These are phyloP conservation scores for Ictalurus punctatus DNA, from an alignment of 2,113 vertebrate species.

Conservation along the genomic window DNA sequence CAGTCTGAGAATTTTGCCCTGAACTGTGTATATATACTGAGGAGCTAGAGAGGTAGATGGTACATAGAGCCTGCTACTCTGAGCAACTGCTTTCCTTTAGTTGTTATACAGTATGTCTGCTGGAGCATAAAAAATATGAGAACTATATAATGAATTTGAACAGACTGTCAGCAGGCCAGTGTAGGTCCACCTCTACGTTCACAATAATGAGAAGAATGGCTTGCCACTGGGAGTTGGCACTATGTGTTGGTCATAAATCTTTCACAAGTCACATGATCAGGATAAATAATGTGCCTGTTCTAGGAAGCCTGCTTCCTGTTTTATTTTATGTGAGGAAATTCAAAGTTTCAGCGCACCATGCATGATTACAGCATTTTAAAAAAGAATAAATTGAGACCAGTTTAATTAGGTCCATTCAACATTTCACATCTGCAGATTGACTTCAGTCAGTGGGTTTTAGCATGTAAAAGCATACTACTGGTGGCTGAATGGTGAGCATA, in stretches of 20 bases:
- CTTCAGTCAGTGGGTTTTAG: not conserved
- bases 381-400: not conserved
- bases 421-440: conserved; percentile 5
- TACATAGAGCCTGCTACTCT: not conserved
- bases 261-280: conserved; percentile 19
- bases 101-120: conserved; percentile 3
- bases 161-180: conserved; percentile 27
- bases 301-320: conserved; percentile 1
- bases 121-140: conserved; percentile 11
- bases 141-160: conserved; percentile 25
- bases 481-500: not conserved
- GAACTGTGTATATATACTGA: not conserved
- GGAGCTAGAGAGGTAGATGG: not conserved
- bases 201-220: conserved; percentile 33
- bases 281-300: conserved; percentile 4
- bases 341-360: not conserved
- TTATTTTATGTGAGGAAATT: conserved; percentile 17
- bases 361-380: not conserved
- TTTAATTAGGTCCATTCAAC: not conserved
- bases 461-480: not conserved
- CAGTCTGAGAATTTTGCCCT: not conserved
- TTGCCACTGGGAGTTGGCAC: conserved; percentile 27
- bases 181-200: conserved; percentile 21
- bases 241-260: conserved; percentile 30
- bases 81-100: not conserved